Percentiles rank a stretch among this genome's conserved stretches.
Conservation (phyloP, 2,113 vertebrate species). For the Gallinago media region DNA sequence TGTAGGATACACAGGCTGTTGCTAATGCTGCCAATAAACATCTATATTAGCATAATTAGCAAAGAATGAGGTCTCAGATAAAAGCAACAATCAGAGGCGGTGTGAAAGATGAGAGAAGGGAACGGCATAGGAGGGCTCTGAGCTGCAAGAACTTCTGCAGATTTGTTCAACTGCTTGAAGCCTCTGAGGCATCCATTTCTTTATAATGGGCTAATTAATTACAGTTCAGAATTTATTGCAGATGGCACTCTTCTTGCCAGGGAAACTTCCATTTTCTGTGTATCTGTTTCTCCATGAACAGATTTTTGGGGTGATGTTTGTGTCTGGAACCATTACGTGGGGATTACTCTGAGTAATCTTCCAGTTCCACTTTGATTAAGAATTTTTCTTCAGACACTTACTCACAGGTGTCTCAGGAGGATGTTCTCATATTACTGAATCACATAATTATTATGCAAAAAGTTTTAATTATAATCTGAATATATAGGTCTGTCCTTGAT, state of each 20-base stretch:
- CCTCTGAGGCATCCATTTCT: neutral
- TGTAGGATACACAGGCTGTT: neutral
- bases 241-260: no score
- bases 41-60: rapidly evolving
- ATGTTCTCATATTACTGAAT: neutral
- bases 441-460: neutral
- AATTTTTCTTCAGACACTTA: neutral
- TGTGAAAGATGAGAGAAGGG: neutral
- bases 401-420: neutral
- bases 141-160: neutral
- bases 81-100: neutral
- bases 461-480: neutral
- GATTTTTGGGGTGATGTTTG: neutral
- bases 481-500: neutral
- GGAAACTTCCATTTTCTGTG: neutral
- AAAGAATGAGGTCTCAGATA: neutral
- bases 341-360: neutral
- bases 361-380: neutral
- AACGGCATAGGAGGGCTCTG: rapidly evolving
- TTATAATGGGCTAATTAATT: neutral
- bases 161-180: neutral
- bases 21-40: neutral
- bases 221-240: neutral
- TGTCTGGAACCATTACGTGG: neutral
- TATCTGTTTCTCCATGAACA: neutral